phyloP scores from a whole-genome alignment of 2,797 vertebrate species.

The Diplodus sargus region DNA sequence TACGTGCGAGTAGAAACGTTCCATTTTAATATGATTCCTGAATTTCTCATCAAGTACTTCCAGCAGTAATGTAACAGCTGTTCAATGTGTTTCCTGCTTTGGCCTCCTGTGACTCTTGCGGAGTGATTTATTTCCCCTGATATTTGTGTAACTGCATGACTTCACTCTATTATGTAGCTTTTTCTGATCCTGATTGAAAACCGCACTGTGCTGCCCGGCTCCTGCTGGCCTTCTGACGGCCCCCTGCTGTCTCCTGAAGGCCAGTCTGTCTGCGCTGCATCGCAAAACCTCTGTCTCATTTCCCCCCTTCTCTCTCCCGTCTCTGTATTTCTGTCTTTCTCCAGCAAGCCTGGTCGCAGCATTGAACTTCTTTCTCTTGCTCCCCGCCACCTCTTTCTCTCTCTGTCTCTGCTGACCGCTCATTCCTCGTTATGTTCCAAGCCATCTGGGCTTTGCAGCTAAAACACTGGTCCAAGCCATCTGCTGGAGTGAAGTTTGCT shows the following conservation, averaged over 20 bases:
- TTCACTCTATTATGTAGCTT: conserved; percentile 67
- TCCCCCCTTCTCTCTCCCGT: conserved; percentile 16
- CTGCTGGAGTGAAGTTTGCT: conserved; percentile 71
- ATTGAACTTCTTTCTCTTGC: conserved; percentile 39
- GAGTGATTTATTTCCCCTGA: conserved; percentile 56
- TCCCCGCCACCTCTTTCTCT: conserved; percentile 33
- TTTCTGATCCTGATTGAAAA: conserved; percentile 64
- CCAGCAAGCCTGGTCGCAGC: conserved; percentile 65
- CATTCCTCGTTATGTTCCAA: conserved; percentile 42
- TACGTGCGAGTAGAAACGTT: background rate
- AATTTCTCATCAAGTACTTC: conserved; percentile 11
- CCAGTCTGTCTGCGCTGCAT: conserved; percentile 61
- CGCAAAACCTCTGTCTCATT: conserved; percentile 50
- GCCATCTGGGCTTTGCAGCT: conserved; percentile 69
- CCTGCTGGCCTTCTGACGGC: conserved; percentile 66
- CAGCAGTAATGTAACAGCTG: conserved; percentile 32
- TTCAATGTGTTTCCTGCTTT: conserved; percentile 58
- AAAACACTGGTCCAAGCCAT: conserved; percentile 48
- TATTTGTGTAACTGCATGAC: conserved; percentile 79
- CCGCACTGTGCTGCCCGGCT: conserved; percentile 58
- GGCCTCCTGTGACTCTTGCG: conserved; percentile 51
- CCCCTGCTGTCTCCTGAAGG: conserved; percentile 61
- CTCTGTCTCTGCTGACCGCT: conserved; percentile 55
- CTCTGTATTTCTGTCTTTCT: conserved; percentile 43
- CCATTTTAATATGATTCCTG: background rate